phyloP scores from a whole-genome alignment of 2,113 vertebrate species.

The Lophotis ruficrista region DNA sequence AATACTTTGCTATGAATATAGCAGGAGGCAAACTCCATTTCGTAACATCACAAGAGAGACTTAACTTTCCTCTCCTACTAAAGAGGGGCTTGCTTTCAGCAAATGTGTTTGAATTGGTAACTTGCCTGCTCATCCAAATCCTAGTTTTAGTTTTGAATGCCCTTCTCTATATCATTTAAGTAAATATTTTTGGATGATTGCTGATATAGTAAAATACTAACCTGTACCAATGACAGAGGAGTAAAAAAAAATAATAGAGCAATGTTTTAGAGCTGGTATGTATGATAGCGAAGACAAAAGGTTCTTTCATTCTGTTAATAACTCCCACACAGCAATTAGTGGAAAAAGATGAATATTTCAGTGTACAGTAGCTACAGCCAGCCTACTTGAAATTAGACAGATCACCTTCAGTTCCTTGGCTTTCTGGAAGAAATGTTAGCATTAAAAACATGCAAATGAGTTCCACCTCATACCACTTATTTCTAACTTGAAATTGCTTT shows the following conservation, averaged over 20 bases:
- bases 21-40: not conserved
- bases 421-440: constrained; percentile 29
- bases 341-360: constrained; percentile 61
- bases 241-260: constrained; percentile 47
- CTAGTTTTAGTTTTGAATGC: not conserved
- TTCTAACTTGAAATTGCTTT: constrained; percentile 38
- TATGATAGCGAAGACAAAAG: constrained; percentile 62
- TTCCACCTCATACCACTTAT: not conserved
- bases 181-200: constrained; percentile 53
- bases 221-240: constrained; percentile 49
- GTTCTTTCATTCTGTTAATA: constrained; percentile 65
- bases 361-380: constrained; percentile 28
- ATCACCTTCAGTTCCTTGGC: constrained; percentile 32
- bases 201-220: constrained; percentile 56
- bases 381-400: constrained; percentile 51
- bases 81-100: not conserved
- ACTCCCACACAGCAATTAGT: constrained; percentile 76
- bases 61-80: not conserved
- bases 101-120: not conserved
- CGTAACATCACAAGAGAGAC: not conserved
- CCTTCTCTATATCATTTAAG: not conserved
- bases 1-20: not conserved
- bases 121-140: not conserved
- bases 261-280: constrained; percentile 52
- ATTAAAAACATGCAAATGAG: not conserved